phyloP scores from a whole-genome alignment of 2,888 invertebrate genomes.

The Argynnis bischoffii region DNA sequence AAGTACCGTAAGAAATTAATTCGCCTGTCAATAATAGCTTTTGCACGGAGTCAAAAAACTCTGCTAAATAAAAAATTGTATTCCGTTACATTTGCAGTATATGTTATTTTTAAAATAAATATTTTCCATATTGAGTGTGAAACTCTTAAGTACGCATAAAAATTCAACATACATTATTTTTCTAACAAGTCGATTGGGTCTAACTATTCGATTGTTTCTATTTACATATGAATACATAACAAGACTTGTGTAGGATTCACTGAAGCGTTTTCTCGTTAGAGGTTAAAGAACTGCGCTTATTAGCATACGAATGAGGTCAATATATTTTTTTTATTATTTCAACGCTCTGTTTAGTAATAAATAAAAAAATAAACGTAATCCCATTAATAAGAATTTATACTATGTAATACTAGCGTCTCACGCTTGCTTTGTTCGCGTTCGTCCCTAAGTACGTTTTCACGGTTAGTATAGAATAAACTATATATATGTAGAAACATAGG shows the following conservation, averaged over 20 bases:
- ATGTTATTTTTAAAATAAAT: conserved; percentile 5
- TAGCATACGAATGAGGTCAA: conserved; percentile 49
- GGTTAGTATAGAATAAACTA: too few relatives aligned
- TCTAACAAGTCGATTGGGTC: neutral
- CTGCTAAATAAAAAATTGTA: conserved; percentile 38
- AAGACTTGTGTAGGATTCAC: conserved; percentile 40
- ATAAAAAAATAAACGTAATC: too few relatives aligned
- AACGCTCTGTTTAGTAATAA: conserved; percentile 9
- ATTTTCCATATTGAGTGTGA: too few relatives aligned
- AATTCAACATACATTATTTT: too few relatives aligned
- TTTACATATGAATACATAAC: conserved; percentile 14
- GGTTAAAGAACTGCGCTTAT: conserved; percentile 56
- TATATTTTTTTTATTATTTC: conserved; percentile 39
- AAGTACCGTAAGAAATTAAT: conserved; percentile 38
- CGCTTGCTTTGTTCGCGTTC: too few relatives aligned
- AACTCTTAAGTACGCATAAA: too few relatives aligned
- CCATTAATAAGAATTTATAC: too few relatives aligned
- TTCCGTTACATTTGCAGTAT: conserved; percentile 48
- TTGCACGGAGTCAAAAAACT: conserved; percentile 44
- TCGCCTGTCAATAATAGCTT: conserved; percentile 37
- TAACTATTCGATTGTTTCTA: conserved; percentile 4
- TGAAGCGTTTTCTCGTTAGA: conserved; percentile 50
- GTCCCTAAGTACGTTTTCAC: too few relatives aligned
- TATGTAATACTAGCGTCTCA: too few relatives aligned
- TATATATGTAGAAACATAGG: too few relatives aligned